A percentile compares a stretch with the other conserved stretches of the same genome.
phyloP scores from a whole-genome alignment of 2,888 invertebrate species.

The Synanthedon vespiformis region DNA sequence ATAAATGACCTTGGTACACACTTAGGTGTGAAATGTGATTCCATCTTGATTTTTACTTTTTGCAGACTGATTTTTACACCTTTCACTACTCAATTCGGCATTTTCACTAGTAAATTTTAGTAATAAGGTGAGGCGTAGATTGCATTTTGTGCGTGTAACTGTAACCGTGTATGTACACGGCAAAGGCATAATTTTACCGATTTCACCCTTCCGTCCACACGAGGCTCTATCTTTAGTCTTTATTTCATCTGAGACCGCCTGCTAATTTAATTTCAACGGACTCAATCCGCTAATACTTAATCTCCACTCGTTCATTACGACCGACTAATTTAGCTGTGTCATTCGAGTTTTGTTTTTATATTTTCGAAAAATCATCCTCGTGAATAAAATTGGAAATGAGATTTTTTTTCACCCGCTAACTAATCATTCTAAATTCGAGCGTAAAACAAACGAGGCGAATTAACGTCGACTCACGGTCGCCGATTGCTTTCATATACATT shows the following conservation, averaged over 20 bases:
- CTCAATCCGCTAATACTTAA: constrained; percentile 47
- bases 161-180: too few species aligned
- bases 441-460: constrained; percentile 29
- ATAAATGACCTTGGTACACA: too few species aligned
- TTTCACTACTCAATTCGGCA: too few species aligned
- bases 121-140: too few species aligned
- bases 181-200: too few species aligned
- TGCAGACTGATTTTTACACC: too few species aligned
- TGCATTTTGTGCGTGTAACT: too few species aligned
- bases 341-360: constrained; percentile 44
- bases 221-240: too few species aligned
- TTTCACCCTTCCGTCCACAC: too few species aligned
- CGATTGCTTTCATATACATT: constrained; percentile 34
- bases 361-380: constrained; percentile 45
- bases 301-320: constrained; percentile 41
- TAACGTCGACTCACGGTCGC: constrained; percentile 56
- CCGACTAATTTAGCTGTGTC: constrained; percentile 42
- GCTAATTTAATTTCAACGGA: constrained; percentile 51
- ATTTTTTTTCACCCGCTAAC: constrained; percentile 22
- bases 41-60: too few species aligned
- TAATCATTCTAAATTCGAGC: constrained; percentile 24
- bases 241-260: constrained; percentile 14
- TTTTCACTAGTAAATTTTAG: too few species aligned
- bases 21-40: too few species aligned
- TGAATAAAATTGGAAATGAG: constrained; percentile 48